Base-by-base conservation (phyloP, 2,113 vertebrate genomes). In the Platanista minor region DNA sequence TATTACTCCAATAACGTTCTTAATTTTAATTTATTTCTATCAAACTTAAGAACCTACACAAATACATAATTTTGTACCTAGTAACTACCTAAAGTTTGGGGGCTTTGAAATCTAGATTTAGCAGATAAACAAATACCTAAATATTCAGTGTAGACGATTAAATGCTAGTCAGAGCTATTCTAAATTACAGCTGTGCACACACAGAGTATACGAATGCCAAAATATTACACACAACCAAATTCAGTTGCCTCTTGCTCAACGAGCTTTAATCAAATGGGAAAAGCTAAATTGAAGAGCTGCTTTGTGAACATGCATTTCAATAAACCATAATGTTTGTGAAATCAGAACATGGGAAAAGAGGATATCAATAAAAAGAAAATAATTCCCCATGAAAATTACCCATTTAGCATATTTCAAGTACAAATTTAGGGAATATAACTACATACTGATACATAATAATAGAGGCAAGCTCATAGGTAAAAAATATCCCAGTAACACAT, bases 261-360 rank as follows among this genome's bases (percentile, higher is more conserved):
- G 96, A 96, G 74, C 88, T 96, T 95, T 97, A 97, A 97, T 94
- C 97, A 97, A 95, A 97, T 80, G 52, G 72, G 83, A 96, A 97
- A 97, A 94, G 89, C 80, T 98, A 97, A 98, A 95, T 64, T 91
- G 83, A 94, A 98, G 89, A 91, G 91, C 71, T 97, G 78, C 52
- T 96, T 93, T 96, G 75, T 97, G 94, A 96, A 84, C 78, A 90
- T 78, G 83, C 46, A 96, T 97, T 97, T 94, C 94, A 91, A 96
- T 97, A 97, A 97, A 93, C 39, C 87, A 67, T 93, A 95, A 92
- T 96, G 95, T 96, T 96, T 96, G 84, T 77, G 43, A 97, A 97
- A 97, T 97, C 52, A 95, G 91, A 96, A 92, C 71, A 97, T 71
- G 78, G 36, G 13, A 66, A 94, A 84, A 86, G 43, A 72, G 27